Conservation (phyloP, 2,797 vertebrate genomes). For the Microhierax caerulescens region DNA sequence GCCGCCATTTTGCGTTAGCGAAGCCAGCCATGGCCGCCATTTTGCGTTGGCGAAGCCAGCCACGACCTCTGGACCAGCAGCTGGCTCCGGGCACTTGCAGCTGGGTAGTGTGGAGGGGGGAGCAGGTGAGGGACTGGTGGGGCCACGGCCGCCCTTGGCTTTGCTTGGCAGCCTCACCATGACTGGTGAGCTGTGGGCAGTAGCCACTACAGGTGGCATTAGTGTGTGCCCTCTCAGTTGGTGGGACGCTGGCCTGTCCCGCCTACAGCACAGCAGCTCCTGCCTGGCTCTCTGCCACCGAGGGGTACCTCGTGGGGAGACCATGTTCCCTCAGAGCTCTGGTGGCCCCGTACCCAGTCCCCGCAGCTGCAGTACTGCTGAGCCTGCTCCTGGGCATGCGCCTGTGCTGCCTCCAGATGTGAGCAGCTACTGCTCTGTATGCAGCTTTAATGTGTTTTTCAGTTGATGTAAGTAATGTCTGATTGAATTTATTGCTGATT, state of each 20-base stretch:
- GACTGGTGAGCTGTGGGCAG: not conserved
- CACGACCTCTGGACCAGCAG: not conserved
- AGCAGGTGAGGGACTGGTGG: fast-evolving
- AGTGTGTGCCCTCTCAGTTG: too few species aligned
- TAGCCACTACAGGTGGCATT: not conserved
- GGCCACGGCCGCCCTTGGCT: not conserved
- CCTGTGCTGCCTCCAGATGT: not conserved
- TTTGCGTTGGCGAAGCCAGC: not conserved
- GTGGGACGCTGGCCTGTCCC: not conserved
- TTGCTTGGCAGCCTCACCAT: not conserved
- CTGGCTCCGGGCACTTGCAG: fast-evolving
- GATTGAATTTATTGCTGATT: conserved; percentile 63
- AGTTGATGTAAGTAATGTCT: conserved; percentile 58
- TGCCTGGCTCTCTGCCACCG: fast-evolving
- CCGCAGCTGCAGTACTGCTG: not conserved
- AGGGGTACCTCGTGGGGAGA: fast-evolving
- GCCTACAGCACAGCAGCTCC: fast-evolving
- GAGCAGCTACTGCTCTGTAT: not conserved
- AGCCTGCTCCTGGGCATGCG: not conserved
- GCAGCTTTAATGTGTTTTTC: conserved; percentile 30
- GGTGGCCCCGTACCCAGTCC: fast-evolving
- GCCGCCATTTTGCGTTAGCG: not conserved
- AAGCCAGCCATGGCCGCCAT: not conserved
- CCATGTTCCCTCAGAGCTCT: not conserved
- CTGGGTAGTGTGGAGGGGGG: not conserved